These are phyloP conservation scores for Danionella dracula DNA, from an alignment of 2,797 vertebrate genomes.

Conservation along the genomic window DNA sequence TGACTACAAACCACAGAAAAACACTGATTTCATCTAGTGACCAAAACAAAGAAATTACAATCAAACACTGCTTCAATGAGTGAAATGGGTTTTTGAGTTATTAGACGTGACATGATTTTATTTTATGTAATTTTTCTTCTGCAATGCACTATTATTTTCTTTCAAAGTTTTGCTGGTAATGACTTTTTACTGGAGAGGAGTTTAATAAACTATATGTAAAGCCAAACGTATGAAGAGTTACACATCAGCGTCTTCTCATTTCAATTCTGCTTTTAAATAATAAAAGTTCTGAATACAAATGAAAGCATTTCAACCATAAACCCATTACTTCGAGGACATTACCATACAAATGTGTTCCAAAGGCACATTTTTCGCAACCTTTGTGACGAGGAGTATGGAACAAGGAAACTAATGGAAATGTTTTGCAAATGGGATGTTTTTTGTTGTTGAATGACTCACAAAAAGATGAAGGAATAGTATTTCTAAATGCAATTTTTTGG, in stretches of 20 bases:
- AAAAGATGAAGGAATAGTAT: no score
- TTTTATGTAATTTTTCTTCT: not conserved
- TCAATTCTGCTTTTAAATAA: not conserved
- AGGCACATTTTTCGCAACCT: not conserved
- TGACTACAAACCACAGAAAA: not conserved
- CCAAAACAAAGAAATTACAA: no score
- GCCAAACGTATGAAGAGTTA: conserved; percentile 1
- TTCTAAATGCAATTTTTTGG: no score
- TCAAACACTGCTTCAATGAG: no score
- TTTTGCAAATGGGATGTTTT: no score
- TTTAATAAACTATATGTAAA: not conserved
- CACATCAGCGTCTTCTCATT: not conserved
- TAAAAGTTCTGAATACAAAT: not conserved
- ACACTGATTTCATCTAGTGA: no score
- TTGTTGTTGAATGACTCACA: no score
- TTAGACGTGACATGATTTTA: no score
- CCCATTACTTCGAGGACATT: not conserved
- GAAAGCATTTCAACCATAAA: not conserved
- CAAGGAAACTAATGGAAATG: not conserved
- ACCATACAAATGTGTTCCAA: not conserved
- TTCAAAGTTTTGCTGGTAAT: not conserved
- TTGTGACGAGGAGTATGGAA: not conserved
- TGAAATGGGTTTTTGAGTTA: no score
- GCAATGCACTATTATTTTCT: not conserved
- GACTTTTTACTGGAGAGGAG: not conserved